Percentiles rank a stretch among this genome's conserved stretches.
Evolutionary conservation across 1,140 invertebrate species (phyloP).

Genomic region (Thalassaphorura encarpata): DNA sequence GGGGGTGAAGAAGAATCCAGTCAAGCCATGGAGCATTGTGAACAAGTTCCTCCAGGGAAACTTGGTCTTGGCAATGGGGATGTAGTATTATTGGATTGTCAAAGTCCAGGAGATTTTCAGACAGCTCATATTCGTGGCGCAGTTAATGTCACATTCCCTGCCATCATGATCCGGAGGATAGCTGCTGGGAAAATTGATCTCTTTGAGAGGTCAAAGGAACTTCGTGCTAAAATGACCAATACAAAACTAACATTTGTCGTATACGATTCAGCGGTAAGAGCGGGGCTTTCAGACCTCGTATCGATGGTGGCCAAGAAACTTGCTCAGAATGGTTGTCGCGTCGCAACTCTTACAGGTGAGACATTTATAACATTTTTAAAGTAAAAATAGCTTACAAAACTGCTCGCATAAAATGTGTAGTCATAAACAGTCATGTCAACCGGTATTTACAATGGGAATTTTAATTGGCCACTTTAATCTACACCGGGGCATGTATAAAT

Average conservation of each 20-base stretch:
- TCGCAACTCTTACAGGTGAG: slow-evolving; percentile 26
- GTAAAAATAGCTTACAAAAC: too few species aligned
- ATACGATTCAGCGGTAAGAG: slow-evolving; percentile 18
- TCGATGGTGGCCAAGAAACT: slow-evolving; percentile 31
- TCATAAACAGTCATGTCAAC: too few species aligned
- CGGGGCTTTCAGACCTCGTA: slow-evolving; percentile 30
- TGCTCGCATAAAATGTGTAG: too few species aligned
- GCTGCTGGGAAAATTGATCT: slow-evolving; percentile 32
- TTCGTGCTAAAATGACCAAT: slow-evolving; percentile 30
- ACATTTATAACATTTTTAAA: too few species aligned
- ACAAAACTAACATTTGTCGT: slow-evolving; percentile 27
- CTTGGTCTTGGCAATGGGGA: slow-evolving; percentile 7
- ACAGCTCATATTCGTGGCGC: slow-evolving; percentile 29
- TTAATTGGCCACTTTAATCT: too few species aligned
- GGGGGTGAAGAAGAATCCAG: not conserved
- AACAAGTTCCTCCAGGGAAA: not conserved
- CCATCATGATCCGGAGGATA: slow-evolving; percentile 30
- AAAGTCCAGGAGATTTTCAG: slow-evolving; percentile 26
- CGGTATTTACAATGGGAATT: too few species aligned
- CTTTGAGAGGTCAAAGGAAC: slow-evolving; percentile 31
- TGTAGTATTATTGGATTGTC: slow-evolving; percentile 30
- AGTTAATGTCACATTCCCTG: slow-evolving; percentile 31
- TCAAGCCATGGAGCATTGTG: not conserved
- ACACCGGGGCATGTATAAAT: too few species aligned
- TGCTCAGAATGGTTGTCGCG: slow-evolving; percentile 30